Evolutionary conservation across 2,113 vertebrate species (phyloP), one percentile per base, ranked within the genome.

Genomic region (Hydrochoerus hydrochaeris): DNA sequence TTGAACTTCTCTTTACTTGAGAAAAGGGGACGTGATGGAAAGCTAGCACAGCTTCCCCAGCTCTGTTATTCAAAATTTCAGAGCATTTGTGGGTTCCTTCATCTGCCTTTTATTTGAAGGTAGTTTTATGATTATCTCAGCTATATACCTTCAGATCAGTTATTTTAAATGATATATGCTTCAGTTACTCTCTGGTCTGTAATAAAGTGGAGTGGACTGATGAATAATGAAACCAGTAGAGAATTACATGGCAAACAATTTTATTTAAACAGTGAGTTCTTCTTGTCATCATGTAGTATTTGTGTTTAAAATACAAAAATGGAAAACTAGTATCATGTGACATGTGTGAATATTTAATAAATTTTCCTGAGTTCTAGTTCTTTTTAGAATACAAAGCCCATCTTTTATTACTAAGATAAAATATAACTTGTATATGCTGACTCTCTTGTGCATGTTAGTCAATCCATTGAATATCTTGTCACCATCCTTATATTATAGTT

Each of bases 361-460:
- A 67, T 82, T 94, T 94, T 82, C 7, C 19, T 58, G 24, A 92
- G 44, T 94, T 94, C 44, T 22, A 69, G 3, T 60, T 89, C 52
- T 57, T 83, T 89, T 82, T 52, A 35, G 75, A 86, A 52, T 49
- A 54, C 63, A 78, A 22, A 60, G 73, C 85, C 38, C 19, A 95
- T 95, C 28, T 93, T 93, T 91, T 91, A 93, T 88, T 93, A 19
- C 73, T 86, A 54, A 91, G 54, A 49, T 90, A 81, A 91, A 89
- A 88, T 20, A 14, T 52, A 38, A 84, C 75, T 91, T 94, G 17
- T 52, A 7, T 85, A 35, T 94, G 71, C 35, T 26, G 38, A 65
- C 24, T 85, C 32, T 20, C 22, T 94, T 35, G 26, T 82, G 20
- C n/a, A 46, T 17, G 11, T 92, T 90, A 82, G 57, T 88, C 63